Conservation (phyloP, 2,888 invertebrate species). For the Pollenia griseotomentosa region DNA sequence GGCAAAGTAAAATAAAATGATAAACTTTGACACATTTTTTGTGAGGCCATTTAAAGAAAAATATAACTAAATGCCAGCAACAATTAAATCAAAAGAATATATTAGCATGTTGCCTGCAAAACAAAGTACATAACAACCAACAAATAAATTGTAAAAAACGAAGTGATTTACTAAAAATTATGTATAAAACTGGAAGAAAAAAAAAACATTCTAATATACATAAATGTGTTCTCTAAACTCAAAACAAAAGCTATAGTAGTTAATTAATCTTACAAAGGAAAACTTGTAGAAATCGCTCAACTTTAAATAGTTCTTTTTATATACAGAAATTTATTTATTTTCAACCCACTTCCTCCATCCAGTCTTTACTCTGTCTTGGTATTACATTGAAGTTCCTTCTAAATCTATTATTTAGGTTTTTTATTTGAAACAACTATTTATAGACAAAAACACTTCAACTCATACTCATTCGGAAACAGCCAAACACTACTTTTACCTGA, state of each 20-base stretch:
- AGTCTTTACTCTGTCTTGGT: conserved; percentile 37
- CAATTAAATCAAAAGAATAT: neutral
- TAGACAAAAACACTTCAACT: neutral
- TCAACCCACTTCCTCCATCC: neutral
- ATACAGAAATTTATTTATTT: neutral
- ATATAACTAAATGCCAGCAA: conserved; percentile 19
- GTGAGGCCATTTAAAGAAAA: conserved; percentile 41
- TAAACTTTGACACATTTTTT: conserved; percentile 44
- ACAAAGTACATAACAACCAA: neutral
- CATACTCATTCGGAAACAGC: neutral
- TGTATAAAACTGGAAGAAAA: conserved; percentile 36
- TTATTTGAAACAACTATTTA: conserved; percentile 11
- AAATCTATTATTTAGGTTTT: neutral
- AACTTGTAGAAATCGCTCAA: conserved; percentile 36
- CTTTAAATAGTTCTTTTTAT: conserved; percentile 22
- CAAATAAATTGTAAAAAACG: conserved; percentile 26
- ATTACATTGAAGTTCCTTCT: conserved; percentile 49
- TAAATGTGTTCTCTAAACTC: conserved; percentile 58
- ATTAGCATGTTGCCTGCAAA: conserved; percentile 7
- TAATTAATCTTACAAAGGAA: conserved; percentile 2
- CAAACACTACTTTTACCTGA: conserved; percentile 39
- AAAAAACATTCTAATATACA: conserved; percentile 59
- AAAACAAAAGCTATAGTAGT: conserved; percentile 16
- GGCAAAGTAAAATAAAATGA: conserved; percentile 77
- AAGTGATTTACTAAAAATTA: conserved; percentile 50